These are phyloP conservation scores for Bombus balteatus DNA, from an alignment of 1,140 invertebrate species.

Conservation along the genomic window DNA sequence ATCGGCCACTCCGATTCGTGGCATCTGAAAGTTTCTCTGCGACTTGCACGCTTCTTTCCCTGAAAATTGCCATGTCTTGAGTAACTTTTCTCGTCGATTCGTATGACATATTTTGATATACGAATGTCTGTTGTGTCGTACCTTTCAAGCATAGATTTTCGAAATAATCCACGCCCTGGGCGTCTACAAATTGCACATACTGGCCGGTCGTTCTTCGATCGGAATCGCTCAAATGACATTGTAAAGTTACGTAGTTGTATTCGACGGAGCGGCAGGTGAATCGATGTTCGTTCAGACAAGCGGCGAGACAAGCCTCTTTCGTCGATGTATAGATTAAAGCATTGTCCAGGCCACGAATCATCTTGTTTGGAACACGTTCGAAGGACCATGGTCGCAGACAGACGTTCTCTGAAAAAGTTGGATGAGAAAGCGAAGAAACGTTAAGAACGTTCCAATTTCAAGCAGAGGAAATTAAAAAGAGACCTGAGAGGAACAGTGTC, in stretches of 20 bases:
- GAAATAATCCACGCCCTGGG: slow-evolving; percentile 96
- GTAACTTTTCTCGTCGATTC: background rate
- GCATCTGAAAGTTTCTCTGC: slow-evolving; percentile 89
- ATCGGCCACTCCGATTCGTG: slow-evolving; percentile 93
- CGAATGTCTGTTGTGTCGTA: slow-evolving; percentile 56
- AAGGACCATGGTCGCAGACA: slow-evolving; percentile 96
- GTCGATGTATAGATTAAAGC: slow-evolving; percentile 96
- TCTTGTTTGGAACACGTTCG: slow-evolving; percentile 95
- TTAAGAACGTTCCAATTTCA: too few relatives aligned
- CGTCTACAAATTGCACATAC: slow-evolving; percentile 93
- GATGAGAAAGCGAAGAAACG: background rate
- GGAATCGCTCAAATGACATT: slow-evolving; percentile 94
- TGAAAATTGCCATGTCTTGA: slow-evolving; percentile 63
- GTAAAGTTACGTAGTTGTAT: slow-evolving; percentile 95
- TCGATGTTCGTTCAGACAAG: slow-evolving; percentile 95
- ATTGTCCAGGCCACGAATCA: slow-evolving; percentile 94
- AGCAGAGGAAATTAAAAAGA: background rate
- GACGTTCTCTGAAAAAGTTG: slow-evolving; percentile 89
- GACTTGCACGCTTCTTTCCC: slow-evolving; percentile 91
- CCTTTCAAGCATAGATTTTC: slow-evolving; percentile 97
- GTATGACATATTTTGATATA: rapidly evolving
- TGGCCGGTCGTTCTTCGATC: slow-evolving; percentile 93
- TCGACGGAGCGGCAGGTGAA: slow-evolving; percentile 96
- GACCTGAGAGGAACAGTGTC: background rate
- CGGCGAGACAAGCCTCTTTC: slow-evolving; percentile 95